A percentile compares a stretch with the other conserved stretches of the same genome.
phyloP scores from a whole-genome alignment of 2,888 invertebrate genomes.

The Serrognathus titanus region DNA sequence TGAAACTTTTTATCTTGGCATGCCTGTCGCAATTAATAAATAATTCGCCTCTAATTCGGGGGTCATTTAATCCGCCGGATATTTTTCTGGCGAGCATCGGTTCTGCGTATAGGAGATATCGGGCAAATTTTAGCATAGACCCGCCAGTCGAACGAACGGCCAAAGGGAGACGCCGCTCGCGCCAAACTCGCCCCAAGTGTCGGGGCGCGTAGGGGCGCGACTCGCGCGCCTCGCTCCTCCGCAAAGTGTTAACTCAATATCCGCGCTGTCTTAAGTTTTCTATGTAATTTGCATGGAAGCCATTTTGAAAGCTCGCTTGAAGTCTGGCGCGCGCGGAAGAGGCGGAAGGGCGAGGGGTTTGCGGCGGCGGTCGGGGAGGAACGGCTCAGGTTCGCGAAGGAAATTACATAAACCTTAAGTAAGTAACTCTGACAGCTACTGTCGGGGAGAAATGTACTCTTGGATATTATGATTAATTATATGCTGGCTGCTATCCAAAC shows the following conservation, averaged over 20 bases:
- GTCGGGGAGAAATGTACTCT: slow-evolving; percentile 38
- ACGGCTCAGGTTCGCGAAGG: slow-evolving; percentile 42
- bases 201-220: neutral
- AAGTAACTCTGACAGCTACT: slow-evolving; percentile 44
- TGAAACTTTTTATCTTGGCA: too few relatives aligned
- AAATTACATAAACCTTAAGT: slow-evolving; percentile 50
- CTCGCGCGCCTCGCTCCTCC: slow-evolving; percentile 12
- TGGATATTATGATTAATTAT: slow-evolving; percentile 46
- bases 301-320: slow-evolving; percentile 46
- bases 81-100: too few relatives aligned
- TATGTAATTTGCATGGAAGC: slow-evolving; percentile 50
- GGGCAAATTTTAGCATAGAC: too few relatives aligned
- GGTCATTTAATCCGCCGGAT: too few relatives aligned
- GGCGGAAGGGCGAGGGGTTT: slow-evolving; percentile 11
- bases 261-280: slow-evolving; percentile 51
- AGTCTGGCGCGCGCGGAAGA: slow-evolving; percentile 26
- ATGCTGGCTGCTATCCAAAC: slow-evolving; percentile 9
- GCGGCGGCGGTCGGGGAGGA: slow-evolving; percentile 19
- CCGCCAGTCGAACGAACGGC: neutral
- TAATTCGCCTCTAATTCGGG: too few relatives aligned
- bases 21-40: too few relatives aligned
- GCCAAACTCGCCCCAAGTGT: neutral
- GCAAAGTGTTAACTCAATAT: slow-evolving; percentile 48
- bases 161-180: neutral
- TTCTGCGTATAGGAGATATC: too few relatives aligned